Evolutionary conservation across 2,113 vertebrate genomes (phyloP).

Genomic region (Pan paniscus): DNA sequence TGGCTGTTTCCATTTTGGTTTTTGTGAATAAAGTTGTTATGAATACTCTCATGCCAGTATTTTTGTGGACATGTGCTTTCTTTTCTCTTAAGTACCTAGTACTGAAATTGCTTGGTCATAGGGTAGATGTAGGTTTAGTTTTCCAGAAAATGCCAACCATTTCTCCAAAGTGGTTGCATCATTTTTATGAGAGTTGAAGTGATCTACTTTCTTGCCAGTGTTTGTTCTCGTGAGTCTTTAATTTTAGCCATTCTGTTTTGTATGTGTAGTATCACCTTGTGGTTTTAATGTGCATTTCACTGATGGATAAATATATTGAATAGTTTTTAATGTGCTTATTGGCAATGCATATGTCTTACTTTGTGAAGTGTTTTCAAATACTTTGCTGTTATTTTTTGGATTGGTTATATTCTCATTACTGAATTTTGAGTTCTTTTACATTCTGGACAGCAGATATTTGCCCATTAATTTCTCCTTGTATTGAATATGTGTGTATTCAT

Average conservation of each 20-base stretch:
- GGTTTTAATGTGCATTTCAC: constrained; percentile 2
- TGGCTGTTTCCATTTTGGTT: not conserved
- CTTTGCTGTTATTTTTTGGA: not conserved
- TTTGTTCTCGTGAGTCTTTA: not conserved
- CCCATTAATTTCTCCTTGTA: not conserved
- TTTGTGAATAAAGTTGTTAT: not conserved
- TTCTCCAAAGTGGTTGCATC: not conserved
- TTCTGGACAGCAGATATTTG: not conserved
- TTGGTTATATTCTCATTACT: not conserved
- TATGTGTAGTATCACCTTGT: not conserved
- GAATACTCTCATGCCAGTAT: not conserved
- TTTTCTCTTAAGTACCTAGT: not conserved
- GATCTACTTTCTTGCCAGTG: not conserved
- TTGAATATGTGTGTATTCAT: not conserved
- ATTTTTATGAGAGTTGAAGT: not conserved
- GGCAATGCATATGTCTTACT: not conserved
- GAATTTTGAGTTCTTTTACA: not conserved
- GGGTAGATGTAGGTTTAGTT: not conserved
- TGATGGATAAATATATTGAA: not conserved
- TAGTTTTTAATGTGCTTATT: not conserved
- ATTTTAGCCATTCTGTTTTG: not conserved
- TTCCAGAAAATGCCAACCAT: not conserved
- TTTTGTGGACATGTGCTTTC: not conserved
- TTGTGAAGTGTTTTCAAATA: not conserved
- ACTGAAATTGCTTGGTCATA: not conserved